These are phyloP conservation scores for Intellagama lesueurii DNA, from an alignment of 2,797 vertebrate genomes.

Conservation along the genomic window DNA sequence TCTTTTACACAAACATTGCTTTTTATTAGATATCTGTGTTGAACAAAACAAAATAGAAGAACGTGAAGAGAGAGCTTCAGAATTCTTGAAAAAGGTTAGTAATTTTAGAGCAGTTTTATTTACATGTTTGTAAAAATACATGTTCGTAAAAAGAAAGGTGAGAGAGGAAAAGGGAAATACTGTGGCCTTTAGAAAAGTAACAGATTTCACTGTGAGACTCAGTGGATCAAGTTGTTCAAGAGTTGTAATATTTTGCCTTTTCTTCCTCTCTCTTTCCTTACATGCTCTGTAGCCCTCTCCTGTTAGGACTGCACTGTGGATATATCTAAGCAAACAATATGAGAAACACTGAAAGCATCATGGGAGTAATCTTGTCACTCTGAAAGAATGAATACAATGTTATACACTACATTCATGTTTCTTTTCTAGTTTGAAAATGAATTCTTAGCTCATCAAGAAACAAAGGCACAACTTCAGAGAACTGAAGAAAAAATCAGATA, in stretches of 20 bases:
- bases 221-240: too few relatives aligned
- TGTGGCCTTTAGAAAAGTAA: too few relatives aligned
- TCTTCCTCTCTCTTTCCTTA: too few relatives aligned
- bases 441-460: slow-evolving; percentile 91
- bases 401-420: background rate
- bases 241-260: too few relatives aligned
- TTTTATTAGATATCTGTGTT: slow-evolving; percentile 88
- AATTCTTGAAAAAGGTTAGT: slow-evolving; percentile 90
- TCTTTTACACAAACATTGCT: slow-evolving; percentile 38
- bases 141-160: too few relatives aligned
- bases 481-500: slow-evolving; percentile 88
- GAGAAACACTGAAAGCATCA: background rate
- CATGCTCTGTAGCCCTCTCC: too few relatives aligned
- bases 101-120: slow-evolving; percentile 14
- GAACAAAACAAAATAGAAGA: slow-evolving; percentile 91
- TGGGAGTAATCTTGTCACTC: background rate
- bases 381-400: background rate
- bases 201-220: too few relatives aligned
- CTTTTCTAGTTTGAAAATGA: slow-evolving; percentile 91
- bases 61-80: slow-evolving; percentile 87
- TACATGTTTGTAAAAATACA: too few relatives aligned
- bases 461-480: slow-evolving; percentile 88
- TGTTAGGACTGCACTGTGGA: too few relatives aligned
- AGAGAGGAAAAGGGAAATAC: too few relatives aligned
- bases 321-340: background rate